A percentile compares a stretch with the other conserved stretches of the same genome.
Evolutionary conservation across 2,888 invertebrate genomes (phyloP).

Genomic region (Unio pictorum): DNA sequence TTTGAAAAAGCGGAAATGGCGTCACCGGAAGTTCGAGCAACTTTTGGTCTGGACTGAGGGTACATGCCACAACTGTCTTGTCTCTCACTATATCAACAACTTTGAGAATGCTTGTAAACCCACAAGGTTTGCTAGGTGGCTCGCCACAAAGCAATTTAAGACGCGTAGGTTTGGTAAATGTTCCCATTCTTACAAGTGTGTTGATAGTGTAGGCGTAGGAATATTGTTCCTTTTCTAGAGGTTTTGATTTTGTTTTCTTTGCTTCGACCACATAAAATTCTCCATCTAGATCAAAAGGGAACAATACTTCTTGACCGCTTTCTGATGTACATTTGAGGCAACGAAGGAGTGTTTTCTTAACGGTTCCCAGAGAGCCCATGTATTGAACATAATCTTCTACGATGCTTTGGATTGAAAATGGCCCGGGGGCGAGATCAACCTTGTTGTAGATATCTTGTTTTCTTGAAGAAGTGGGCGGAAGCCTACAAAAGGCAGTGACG

Average conservation of each 20-base stretch:
- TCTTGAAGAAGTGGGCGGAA: conserved; percentile 30
- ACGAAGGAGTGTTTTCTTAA: conserved; percentile 45
- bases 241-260: conserved; percentile 34
- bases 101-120: conserved; percentile 50
- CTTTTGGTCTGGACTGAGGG: conserved; percentile 39
- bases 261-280: conserved; percentile 49
- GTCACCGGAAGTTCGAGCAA: conserved; percentile 53
- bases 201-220: conserved; percentile 39
- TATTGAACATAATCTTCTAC: conserved; percentile 52
- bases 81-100: conserved; percentile 50
- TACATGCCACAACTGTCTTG: conserved; percentile 49
- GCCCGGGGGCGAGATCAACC: conserved; percentile 37
- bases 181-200: conserved; percentile 39
- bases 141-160: conserved; percentile 45
- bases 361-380: conserved; percentile 30
- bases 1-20: conserved; percentile 43
- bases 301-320: conserved; percentile 40
- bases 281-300: conserved; percentile 49
- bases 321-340: conserved; percentile 45
- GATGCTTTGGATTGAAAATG: conserved; percentile 39
- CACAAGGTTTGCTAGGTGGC: conserved; percentile 49
- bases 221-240: conserved; percentile 29
- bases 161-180: conserved; percentile 33
- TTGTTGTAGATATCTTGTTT: conserved; percentile 41
- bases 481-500: conserved; percentile 35